Evolutionary conservation across 1,140 invertebrate genomes (phyloP), one percentile per base, ranked within the genome.

Genomic region (Sinella curviseta): DNA sequence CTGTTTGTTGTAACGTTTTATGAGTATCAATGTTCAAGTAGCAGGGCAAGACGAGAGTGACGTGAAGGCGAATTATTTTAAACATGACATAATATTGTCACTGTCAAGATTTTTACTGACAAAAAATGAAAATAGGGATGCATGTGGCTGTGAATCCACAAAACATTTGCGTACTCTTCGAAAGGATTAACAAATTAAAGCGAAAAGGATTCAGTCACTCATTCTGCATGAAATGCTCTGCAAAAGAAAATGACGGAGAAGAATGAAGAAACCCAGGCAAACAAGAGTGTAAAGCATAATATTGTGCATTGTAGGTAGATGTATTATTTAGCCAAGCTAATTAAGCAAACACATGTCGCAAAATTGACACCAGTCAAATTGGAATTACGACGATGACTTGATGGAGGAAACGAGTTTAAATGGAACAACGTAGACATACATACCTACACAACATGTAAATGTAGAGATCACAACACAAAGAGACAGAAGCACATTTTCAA

Each of bases 311-410:
- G n/a, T n/a, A n/a, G n/a, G 57, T 16, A 17, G 57, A 26, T 12
- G 26, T 26, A 8, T 16, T 65, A 65, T 26, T 65, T 16, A n/a
- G 24, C 57, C 57, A 16, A 70, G n/a, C 65, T 70, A 70, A 70
- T 70, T 70, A 70, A 70, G 65, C 65, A 70, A 70, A 70, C 65
- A 70, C 31, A 33, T 70, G 30, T 70, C 65, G 28, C 24, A 70
- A 33, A 70, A 70, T 70, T 70, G 65, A 70, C 65, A 70, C 65
- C 28, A 70, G 65, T 30, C 65, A 70, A 33, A 70, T 70, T 24
- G 12, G 57, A 60, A 60, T n/a, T n/a, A n/a, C n/a, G n/a, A n/a
- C n/a, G n/a, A 17, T 60, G 31, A 70, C 65, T 70, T 60, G 55
- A 70, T 31, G 65, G 28, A 33, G 24, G 4, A 4, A 60, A 60